A percentile compares a stretch with the other conserved stretches of the same genome.
Evolutionary conservation across 2,888 invertebrate species (phyloP).

Genomic region (Heterodera filipjevi): DNA sequence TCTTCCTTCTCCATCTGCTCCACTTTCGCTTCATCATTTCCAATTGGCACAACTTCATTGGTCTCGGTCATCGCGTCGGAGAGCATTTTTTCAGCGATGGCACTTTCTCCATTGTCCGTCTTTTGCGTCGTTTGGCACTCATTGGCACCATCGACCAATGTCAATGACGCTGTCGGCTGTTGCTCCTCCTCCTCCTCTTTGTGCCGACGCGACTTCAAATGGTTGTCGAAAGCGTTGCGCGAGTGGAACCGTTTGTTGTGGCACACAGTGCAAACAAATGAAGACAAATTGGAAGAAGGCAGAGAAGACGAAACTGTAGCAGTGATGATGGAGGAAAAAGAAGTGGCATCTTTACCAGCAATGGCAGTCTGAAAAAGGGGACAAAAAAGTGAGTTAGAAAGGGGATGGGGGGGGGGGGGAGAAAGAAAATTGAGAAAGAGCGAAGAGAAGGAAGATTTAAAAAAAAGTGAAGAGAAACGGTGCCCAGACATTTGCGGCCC

Average conservation of each 20-base stretch:
- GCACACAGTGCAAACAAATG: conserved; percentile 51
- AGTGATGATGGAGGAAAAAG: no score
- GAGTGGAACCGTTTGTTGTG: conserved; percentile 73
- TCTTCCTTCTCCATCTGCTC: no score
- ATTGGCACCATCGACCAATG: conserved; percentile 18
- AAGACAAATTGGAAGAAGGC: background rate
- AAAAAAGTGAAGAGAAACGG: no score
- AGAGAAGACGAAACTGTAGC: background rate
- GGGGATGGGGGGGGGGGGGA: no score
- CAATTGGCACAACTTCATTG: background rate
- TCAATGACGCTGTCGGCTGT: conserved; percentile 67
- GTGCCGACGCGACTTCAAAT: conserved; percentile 89
- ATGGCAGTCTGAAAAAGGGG: no score
- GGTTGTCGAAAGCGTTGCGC: conserved; percentile 84
- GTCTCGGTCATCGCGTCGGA: no score
- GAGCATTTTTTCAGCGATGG: no score
- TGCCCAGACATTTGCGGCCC: no score
- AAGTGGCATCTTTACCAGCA: no score
- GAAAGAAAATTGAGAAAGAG: no score
- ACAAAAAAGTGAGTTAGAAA: no score
- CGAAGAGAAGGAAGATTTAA: no score
- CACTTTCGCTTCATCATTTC: background rate
- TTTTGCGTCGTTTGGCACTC: background rate
- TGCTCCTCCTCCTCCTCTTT: conserved; percentile 66
- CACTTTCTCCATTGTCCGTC: background rate